Evolutionary conservation across 2,113 vertebrate species (phyloP), one percentile per base, ranked within the genome.

Genomic region (Pteronura brasiliensis): DNA sequence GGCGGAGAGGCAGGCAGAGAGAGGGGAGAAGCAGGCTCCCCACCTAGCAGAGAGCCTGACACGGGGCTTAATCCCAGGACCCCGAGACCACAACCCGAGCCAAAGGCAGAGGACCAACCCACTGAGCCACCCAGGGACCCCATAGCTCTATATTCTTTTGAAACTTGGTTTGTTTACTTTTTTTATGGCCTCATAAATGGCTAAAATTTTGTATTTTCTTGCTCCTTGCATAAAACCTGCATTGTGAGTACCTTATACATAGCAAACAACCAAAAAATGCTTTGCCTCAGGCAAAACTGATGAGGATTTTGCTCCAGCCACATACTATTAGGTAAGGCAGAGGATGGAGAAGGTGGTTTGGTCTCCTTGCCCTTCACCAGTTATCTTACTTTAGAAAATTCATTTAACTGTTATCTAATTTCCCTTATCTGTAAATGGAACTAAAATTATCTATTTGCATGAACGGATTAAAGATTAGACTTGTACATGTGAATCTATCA

Each of bases 271-370:
- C 39, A 85, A 96, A 91, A 77, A 67, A n/a, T 2, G 1, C 11
- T 31, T 57, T 34, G 0, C n/a, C 7, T 31, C 17, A 49, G 17
- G 17, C 15, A 15, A 86, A 80, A 55, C 7, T 6, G 29, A 69
- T 4, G 13, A 82, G 25, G 2, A 47, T 4, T 39, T 92, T 88
- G 12, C 27, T 84, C 31, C 20, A 63, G 3, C 27, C 12, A 5
- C 4, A 1, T 31, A 36, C 0, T 13, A 42, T 23, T 7, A 84
- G 1, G 12, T 55, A 20, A 61, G 14, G 1, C 17, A 39, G 3
- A 84, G 7, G 1, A 27, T 23, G 25, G 74, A 74, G 29, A 49
- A 31, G 2, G 7, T 7, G 23, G 6, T 49, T 13, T 81, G 44
- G 9, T 44, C 0, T 11, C 12, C 8, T 55, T 20, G 12, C 1